phyloP scores from a whole-genome alignment of 1,140 invertebrate genomes.

The Brachionus sp. region DNA sequence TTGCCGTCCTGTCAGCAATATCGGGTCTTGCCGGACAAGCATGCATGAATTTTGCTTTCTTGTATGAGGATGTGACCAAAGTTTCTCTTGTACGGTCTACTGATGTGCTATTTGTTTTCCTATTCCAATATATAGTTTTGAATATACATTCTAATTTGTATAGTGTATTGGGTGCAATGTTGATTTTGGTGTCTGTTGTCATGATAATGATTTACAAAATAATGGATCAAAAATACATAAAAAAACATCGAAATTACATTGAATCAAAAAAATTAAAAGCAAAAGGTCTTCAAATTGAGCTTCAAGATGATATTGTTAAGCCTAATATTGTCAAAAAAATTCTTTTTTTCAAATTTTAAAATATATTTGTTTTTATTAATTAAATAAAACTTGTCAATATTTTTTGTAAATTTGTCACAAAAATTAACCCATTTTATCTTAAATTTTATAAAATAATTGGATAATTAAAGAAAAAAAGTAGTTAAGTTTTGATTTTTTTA shows the following conservation, averaged over 20 bases:
- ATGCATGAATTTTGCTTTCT: conserved; percentile 19
- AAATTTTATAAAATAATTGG: too few relatives aligned
- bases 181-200: background rate
- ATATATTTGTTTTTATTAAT: background rate
- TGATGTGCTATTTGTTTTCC: conserved; percentile 19
- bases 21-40: background rate
- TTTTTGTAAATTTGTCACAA: too few relatives aligned
- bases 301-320: background rate
- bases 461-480: too few relatives aligned
- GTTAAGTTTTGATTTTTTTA: too few relatives aligned
- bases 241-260: background rate
- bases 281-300: background rate
- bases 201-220: conserved; percentile 35
- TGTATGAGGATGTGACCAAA: conserved; percentile 3
- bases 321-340: background rate
- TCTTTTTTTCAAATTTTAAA: conserved; percentile 15
- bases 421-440: too few relatives aligned
- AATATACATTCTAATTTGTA: conserved; percentile 31
- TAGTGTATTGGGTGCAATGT: conserved; percentile 5
- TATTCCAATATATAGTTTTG: background rate
- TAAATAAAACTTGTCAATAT: background rate
- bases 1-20: background rate
- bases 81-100: background rate
- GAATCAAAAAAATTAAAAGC: background rate
- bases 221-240: conserved; percentile 15